phyloP scores from a whole-genome alignment of 1,140 invertebrate genomes.

The Drosophila tsacasi region DNA sequence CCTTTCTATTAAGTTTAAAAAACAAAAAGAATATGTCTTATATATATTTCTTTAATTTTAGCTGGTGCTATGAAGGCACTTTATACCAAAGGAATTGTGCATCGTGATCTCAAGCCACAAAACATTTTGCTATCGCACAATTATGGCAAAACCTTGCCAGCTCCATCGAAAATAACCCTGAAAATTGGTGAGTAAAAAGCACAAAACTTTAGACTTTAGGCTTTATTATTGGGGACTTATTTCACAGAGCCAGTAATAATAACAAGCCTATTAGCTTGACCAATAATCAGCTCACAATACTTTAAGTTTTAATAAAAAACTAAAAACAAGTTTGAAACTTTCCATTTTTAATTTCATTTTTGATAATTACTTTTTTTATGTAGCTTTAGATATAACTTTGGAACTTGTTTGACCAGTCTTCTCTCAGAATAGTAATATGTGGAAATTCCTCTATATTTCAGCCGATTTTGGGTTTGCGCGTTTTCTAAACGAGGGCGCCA shows the following conservation, averaged over 20 bases:
- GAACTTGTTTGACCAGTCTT: background rate
- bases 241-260: too few relatives aligned
- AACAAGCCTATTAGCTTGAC: background rate
- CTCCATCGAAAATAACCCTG: constrained; percentile 95
- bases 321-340: constrained; percentile 7
- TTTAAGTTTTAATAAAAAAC: background rate
- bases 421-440: background rate
- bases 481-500: constrained; percentile 98
- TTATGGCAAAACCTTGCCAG: constrained; percentile 91
- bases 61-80: constrained; percentile 98
- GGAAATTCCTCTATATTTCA: constrained; percentile 31
- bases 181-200: constrained; percentile 90
- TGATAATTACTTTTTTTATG: background rate
- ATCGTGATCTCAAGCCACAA: constrained; percentile 99
- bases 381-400: background rate
- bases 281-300: background rate
- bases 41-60: constrained; percentile 65
- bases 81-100: constrained; percentile 98
- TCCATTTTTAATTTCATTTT: constrained; percentile 9
- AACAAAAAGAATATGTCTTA: too few relatives aligned
- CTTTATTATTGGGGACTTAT: too few relatives aligned
- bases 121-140: constrained; percentile 97
- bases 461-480: constrained; percentile 99
- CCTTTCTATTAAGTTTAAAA: too few relatives aligned
- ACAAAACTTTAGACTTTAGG: background rate